Evolutionary conservation across 1,140 invertebrate species (phyloP).

Genomic region (Drosophila sproati): DNA sequence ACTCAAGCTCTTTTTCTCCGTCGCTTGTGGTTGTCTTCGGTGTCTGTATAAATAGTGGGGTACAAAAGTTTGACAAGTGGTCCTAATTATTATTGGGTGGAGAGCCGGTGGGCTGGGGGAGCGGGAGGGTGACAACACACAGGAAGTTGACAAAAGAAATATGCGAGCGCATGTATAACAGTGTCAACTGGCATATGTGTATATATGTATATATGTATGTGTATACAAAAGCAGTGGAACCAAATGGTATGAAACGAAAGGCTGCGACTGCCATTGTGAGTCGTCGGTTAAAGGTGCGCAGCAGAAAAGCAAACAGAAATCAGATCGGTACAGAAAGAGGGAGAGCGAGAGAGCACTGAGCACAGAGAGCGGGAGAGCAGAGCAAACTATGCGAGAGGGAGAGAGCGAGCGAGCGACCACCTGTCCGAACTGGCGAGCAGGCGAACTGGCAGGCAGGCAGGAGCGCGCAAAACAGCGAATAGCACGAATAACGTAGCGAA

Average conservation of each 20-base stretch:
- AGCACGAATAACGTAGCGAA: slow-evolving; percentile 45
- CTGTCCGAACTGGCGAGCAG: slow-evolving; percentile 58
- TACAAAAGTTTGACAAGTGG: slow-evolving; percentile 47
- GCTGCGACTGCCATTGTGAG: slow-evolving; percentile 22
- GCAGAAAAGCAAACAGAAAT: slow-evolving; percentile 22
- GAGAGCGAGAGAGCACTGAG: slow-evolving; percentile 53
- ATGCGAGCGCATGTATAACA: slow-evolving; percentile 42
- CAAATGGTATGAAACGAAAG: slow-evolving; percentile 42
- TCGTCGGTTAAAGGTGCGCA: slow-evolving; percentile 43
- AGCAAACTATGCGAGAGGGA: slow-evolving; percentile 1
- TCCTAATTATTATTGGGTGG: slow-evolving; percentile 47
- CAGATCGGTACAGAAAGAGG: slow-evolving; percentile 21
- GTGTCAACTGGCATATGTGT: slow-evolving; percentile 37
- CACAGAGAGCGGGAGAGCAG: slow-evolving; percentile 5
- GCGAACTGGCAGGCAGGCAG: slow-evolving; percentile 32
- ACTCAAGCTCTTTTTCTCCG: slow-evolving; percentile 3
- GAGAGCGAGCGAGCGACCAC: slow-evolving; percentile 52
- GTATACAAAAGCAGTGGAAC: slow-evolving; percentile 9
- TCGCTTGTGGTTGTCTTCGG: neutral
- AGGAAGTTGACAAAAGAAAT: slow-evolving; percentile 50
- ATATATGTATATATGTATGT: neutral
- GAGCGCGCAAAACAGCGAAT: slow-evolving; percentile 48
- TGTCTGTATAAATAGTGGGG: slow-evolving; percentile 19
- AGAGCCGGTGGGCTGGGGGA: neutral
- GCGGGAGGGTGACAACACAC: neutral